Conservation (phyloP, 2,888 invertebrate genomes). For the Sisyra nigra region DNA sequence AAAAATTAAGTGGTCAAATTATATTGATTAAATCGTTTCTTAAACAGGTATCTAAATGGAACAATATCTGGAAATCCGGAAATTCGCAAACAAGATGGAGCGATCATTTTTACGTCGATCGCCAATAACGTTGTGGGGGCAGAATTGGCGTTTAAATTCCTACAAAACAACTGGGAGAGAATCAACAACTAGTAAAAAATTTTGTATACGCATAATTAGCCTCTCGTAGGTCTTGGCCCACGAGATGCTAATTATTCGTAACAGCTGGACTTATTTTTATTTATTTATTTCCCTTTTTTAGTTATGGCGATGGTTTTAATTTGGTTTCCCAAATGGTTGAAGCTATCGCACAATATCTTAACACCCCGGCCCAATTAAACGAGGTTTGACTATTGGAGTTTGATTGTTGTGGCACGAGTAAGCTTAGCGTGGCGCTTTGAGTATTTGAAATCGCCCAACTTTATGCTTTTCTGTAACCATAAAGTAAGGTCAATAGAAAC, state of each 20-base stretch:
- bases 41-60: slow-evolving; percentile 33
- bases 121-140: slow-evolving; percentile 39
- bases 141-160: slow-evolving; percentile 41
- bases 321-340: slow-evolving; percentile 35
- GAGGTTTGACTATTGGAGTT: slow-evolving; percentile 19
- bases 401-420: too few relatives aligned
- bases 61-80: slow-evolving; percentile 31
- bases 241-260: too few relatives aligned
- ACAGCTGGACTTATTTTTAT: too few relatives aligned
- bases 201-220: too few relatives aligned
- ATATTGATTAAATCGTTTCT: slow-evolving; percentile 10
- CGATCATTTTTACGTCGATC: slow-evolving; percentile 36
- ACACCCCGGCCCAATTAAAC: slow-evolving; percentile 26
- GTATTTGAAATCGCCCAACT: too few relatives aligned
- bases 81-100: slow-evolving; percentile 44
- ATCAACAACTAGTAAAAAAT: slow-evolving; percentile 28
- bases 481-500: too few relatives aligned
- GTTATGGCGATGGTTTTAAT: slow-evolving; percentile 37
- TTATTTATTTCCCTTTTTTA: slow-evolving; percentile 15
- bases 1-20: slow-evolving; percentile 9
- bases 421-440: too few relatives aligned
- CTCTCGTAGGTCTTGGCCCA: too few relatives aligned
- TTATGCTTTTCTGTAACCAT: too few relatives aligned
- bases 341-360: slow-evolving; percentile 34
- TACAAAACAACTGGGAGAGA: slow-evolving; percentile 31